Percentiles rank a stretch among this genome's conserved stretches.
These are phyloP conservation scores for Sceloporus undulatus DNA, from an alignment of 2,113 vertebrate genomes.

Conservation along the genomic window DNA sequence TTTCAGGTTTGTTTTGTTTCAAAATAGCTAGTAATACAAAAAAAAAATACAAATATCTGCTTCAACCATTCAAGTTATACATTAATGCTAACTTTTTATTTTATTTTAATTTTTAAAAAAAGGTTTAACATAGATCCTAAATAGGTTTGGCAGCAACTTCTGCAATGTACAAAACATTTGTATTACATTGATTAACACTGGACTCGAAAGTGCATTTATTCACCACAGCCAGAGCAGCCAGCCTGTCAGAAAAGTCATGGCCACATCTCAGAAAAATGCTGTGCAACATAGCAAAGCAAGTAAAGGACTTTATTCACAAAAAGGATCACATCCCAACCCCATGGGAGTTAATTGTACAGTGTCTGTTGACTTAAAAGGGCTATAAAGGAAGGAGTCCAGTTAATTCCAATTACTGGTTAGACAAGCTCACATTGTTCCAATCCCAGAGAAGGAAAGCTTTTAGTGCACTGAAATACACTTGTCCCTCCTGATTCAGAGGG, in stretches of 20 bases:
- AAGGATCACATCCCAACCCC: neutral
- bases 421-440: neutral
- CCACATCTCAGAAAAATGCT: slow-evolving; percentile 54
- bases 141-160: slow-evolving; percentile 45
- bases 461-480: neutral
- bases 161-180: slow-evolving; percentile 53
- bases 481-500: no score
- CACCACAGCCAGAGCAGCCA: slow-evolving; percentile 43
- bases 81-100: slow-evolving; percentile 24
- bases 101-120: slow-evolving; percentile 37
- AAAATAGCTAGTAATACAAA: slow-evolving; percentile 59
- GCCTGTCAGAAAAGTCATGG: slow-evolving; percentile 55
- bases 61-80: slow-evolving; percentile 55
- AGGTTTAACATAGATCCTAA: slow-evolving; percentile 17
- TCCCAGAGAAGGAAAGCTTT: neutral
- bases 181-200: slow-evolving; percentile 29
- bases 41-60: slow-evolving; percentile 44
- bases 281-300: slow-evolving; percentile 57
- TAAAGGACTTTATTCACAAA: slow-evolving; percentile 21
- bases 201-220: slow-evolving; percentile 60
- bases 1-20: neutral
- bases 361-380: neutral
- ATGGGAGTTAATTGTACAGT: neutral
- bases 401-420: slow-evolving; percentile 6
- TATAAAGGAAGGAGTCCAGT: neutral